Conservation (phyloP, 1,140 invertebrate species). For the Phthorimaea operculella region DNA sequence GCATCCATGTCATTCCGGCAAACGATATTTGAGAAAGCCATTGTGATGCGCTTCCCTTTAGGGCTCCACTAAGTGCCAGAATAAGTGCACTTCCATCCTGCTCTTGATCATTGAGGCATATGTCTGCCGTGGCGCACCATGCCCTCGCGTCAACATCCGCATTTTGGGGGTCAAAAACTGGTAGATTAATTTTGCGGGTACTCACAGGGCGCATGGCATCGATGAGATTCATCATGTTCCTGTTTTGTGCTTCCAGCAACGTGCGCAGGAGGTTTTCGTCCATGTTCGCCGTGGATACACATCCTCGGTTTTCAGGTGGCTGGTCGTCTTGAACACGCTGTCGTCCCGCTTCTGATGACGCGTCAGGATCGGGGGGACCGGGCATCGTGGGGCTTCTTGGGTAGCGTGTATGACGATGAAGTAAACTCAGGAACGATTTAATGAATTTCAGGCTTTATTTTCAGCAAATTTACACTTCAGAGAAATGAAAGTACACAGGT, state of each 20-base stretch:
- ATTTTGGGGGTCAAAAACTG: not conserved
- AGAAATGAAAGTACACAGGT: too few species aligned
- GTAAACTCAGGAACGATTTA: too few species aligned
- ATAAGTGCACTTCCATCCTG: not conserved
- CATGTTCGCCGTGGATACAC: too few species aligned
- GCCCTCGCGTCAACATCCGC: not conserved
- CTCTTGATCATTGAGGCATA: not conserved
- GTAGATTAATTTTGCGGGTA: not conserved
- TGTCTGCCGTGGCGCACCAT: constrained; percentile 4
- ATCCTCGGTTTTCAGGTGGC: too few species aligned
- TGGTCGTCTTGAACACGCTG: too few species aligned
- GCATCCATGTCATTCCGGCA: constrained; percentile 19
- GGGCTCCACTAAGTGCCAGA: not conserved
- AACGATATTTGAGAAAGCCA: constrained; percentile 10
- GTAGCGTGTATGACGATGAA: too few species aligned
- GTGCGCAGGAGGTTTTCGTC: too few species aligned
- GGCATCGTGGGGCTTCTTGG: too few species aligned
- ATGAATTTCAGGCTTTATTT: too few species aligned
- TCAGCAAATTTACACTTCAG: too few species aligned
- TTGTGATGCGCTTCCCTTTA: not conserved
- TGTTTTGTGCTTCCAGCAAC: not conserved
- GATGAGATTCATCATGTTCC: not conserved
- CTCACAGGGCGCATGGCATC: not conserved
- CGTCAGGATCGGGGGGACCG: too few species aligned
- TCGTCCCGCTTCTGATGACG: too few species aligned